phyloP scores from a whole-genome alignment of 2,113 vertebrate species.

The Picathartes gymnocephalus region DNA sequence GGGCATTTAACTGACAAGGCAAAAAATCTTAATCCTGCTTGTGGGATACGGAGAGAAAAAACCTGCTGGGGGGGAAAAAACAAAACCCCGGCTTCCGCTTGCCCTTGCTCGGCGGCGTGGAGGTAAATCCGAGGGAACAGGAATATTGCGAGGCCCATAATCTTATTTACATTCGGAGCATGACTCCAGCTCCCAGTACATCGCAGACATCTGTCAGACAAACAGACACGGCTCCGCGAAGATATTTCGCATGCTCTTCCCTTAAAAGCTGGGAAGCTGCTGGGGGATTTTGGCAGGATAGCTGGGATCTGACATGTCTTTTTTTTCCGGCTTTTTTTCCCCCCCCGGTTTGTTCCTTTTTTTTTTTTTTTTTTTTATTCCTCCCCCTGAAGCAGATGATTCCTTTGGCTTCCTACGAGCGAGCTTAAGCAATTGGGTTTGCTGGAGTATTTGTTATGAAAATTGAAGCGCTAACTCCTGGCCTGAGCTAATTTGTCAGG shows the following conservation, averaged over 20 bases:
- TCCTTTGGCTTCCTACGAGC: background rate
- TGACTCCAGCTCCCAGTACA: conserved; percentile 4
- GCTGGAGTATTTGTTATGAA: background rate
- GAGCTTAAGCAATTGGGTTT: background rate
- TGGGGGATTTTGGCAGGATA: conserved; percentile 27
- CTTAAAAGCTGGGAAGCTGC: conserved; percentile 9
- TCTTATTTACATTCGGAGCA: conserved; percentile 60
- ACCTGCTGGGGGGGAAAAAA: background rate
- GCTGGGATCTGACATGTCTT: conserved; percentile 4
- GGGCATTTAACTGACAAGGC: background rate
- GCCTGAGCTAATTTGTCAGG: background rate
- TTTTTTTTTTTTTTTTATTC: background rate
- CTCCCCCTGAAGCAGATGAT: background rate
- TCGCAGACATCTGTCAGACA: conserved; percentile 58
- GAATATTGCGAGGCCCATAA: background rate
- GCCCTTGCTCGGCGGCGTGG: background rate
- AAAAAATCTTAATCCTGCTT: background rate
- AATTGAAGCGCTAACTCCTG: background rate
- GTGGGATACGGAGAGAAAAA: background rate
- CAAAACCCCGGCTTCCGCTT: background rate
- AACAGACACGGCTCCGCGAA: conserved; percentile 33
- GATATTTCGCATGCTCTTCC: conserved; percentile 17
- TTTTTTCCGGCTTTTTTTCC: background rate
- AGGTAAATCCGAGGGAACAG: conserved; percentile 40
- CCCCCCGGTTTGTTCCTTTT: background rate